Percentiles rank a stretch among this genome's conserved stretches.
Evolutionary conservation across 2,797 vertebrate genomes (phyloP).

Genomic region (Enteromius anoplus): DNA sequence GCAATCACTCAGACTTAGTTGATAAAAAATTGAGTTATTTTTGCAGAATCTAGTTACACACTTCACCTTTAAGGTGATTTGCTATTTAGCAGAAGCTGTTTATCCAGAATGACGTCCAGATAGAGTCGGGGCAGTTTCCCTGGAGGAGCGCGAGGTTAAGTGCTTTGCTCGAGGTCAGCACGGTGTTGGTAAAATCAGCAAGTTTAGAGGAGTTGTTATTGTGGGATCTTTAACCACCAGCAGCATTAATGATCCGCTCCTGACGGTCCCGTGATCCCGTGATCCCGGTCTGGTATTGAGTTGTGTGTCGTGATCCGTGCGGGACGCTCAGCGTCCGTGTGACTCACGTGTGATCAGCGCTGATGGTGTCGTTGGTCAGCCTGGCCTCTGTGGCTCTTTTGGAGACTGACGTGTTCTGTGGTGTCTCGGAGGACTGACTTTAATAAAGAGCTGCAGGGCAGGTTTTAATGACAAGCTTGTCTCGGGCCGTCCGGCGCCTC

Average conservation of each 20-base stretch:
- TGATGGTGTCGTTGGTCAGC: slow-evolving; percentile 66
- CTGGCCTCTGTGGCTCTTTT: slow-evolving; percentile 73
- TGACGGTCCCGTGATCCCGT: not conserved
- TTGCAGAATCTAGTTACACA: not conserved
- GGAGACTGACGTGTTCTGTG: slow-evolving; percentile 85
- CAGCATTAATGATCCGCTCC: not conserved
- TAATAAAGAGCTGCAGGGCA: slow-evolving; percentile 88
- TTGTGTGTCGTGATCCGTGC: slow-evolving; percentile 38
- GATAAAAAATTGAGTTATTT: not conserved
- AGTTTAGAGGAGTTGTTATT: not conserved
- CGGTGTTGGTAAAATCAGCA: not conserved
- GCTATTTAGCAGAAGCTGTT: not conserved
- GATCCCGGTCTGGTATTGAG: not conserved
- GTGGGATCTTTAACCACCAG: not conserved
- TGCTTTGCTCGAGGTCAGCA: not conserved
- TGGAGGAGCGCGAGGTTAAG: not conserved
- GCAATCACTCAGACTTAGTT: not conserved
- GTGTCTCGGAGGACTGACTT: slow-evolving; percentile 89
- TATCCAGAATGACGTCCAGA: not conserved
- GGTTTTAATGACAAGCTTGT: slow-evolving; percentile 80
- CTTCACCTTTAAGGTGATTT: not conserved
- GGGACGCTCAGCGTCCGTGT: slow-evolving; percentile 33
- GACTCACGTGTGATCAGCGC: not conserved
- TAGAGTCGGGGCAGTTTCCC: not conserved
- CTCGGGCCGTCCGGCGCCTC: slow-evolving; percentile 74